A percentile compares a stretch with the other conserved stretches of the same genome.
These are phyloP conservation scores for Nomada ruficornis DNA, from an alignment of 2,888 invertebrate genomes.

Conservation along the genomic window DNA sequence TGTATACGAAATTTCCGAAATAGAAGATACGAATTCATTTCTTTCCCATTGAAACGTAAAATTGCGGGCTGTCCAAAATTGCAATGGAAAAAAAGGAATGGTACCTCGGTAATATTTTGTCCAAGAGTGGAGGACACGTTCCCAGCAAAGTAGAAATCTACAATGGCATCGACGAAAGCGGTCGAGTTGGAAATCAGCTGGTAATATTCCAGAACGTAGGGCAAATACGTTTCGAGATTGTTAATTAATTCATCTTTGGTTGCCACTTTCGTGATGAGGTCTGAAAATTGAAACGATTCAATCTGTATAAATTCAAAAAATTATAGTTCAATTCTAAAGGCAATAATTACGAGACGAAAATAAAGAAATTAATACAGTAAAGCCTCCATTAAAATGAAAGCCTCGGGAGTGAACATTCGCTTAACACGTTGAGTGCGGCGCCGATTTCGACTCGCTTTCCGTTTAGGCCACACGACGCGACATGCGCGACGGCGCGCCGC, in stretches of 20 bases:
- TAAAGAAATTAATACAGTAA: too few species aligned
- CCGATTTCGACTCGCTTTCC: too few species aligned
- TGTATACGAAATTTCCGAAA: slow-evolving; percentile 37
- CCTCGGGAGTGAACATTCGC: too few species aligned
- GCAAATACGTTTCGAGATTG: slow-evolving; percentile 60
- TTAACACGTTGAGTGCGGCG: too few species aligned
- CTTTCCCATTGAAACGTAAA: neutral
- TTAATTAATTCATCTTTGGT: slow-evolving; percentile 43
- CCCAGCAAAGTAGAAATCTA: slow-evolving; percentile 69
- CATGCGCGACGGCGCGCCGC: too few species aligned
- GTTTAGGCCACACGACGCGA: too few species aligned
- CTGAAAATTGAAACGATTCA: slow-evolving; percentile 40
- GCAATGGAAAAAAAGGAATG: neutral
- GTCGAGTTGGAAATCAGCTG: slow-evolving; percentile 59
- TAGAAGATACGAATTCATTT: neutral
- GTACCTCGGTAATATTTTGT: slow-evolving; percentile 65
- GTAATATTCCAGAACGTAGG: slow-evolving; percentile 50
- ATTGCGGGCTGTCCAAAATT: neutral
- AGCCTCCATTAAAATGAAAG: too few species aligned
- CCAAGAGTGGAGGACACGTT: slow-evolving; percentile 44
- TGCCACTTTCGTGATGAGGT: slow-evolving; percentile 2
- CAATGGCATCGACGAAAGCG: slow-evolving; percentile 59
- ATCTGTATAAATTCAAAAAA: neutral
- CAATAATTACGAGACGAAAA: too few species aligned
- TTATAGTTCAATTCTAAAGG: neutral